These are phyloP conservation scores for Troilus luridus DNA, from an alignment of 2,888 invertebrate genomes.

Conservation along the genomic window DNA sequence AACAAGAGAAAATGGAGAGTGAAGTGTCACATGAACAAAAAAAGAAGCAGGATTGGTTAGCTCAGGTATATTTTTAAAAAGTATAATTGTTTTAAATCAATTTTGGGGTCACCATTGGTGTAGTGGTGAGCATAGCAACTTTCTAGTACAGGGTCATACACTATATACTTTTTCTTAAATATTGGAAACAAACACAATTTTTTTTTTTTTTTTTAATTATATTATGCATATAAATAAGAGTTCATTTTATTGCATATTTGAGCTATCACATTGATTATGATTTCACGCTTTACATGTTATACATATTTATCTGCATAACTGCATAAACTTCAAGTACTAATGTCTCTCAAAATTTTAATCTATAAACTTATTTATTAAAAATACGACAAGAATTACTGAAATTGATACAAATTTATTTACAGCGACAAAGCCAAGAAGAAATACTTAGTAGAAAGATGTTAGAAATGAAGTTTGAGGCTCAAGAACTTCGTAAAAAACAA, in stretches of 20 bases:
- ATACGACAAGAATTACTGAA: background rate
- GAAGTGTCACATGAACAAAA: slow-evolving; percentile 59
- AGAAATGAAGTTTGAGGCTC: slow-evolving; percentile 62
- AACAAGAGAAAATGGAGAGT: slow-evolving; percentile 59
- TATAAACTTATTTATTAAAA: background rate
- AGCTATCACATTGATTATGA: background rate
- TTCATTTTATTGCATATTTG: background rate
- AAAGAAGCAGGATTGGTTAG: slow-evolving; percentile 58
- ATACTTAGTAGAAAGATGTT: slow-evolving; percentile 59
- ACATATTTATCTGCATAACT: background rate
- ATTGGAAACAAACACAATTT: too few relatives aligned
- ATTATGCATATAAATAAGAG: too few relatives aligned
- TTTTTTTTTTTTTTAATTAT: too few relatives aligned
- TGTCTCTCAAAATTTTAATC: background rate
- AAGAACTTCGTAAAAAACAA: slow-evolving; percentile 62
- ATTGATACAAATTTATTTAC: background rate
- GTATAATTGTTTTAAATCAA: background rate
- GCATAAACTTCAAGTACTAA: background rate
- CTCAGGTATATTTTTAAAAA: slow-evolving; percentile 56
- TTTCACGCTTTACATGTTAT: too few relatives aligned
- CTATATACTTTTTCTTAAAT: too few relatives aligned
- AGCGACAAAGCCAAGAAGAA: slow-evolving; percentile 63
- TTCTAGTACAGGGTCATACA: too few relatives aligned
- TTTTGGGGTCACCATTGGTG: background rate
- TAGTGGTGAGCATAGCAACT: too few relatives aligned